Evolutionary conservation across 2,797 vertebrate genomes (phyloP).

Genomic region (Vespertilio murinus): DNA sequence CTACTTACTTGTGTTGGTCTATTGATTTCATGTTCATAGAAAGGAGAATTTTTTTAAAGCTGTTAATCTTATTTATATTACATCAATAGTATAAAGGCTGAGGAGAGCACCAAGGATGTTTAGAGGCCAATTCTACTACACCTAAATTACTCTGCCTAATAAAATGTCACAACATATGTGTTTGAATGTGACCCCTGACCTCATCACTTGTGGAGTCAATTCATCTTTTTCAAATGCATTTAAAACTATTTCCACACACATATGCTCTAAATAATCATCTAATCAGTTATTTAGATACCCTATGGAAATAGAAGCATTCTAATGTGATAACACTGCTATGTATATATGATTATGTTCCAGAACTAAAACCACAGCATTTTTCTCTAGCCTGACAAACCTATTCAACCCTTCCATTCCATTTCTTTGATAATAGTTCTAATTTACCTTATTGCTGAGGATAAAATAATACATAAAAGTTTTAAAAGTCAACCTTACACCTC

Average conservation of each 20-base stretch:
- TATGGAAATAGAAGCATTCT: not conserved
- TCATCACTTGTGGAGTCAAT: not conserved
- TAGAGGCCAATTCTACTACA: not conserved
- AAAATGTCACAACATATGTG: constrained; percentile 14
- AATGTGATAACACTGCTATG: not conserved
- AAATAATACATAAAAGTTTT: not conserved
- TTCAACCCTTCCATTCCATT: not conserved
- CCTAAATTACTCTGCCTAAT: constrained; percentile 35
- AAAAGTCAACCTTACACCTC: not conserved
- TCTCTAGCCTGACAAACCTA: not conserved
- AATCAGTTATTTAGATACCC: constrained; percentile 19
- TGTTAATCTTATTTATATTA: constrained; percentile 56
- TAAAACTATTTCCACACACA: constrained; percentile 39
- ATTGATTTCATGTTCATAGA: constrained; percentile 50
- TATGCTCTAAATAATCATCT: constrained; percentile 1
- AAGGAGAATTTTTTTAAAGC: constrained; percentile 41
- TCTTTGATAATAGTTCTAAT: not conserved
- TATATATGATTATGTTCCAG: not conserved
- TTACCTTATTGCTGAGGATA: not conserved
- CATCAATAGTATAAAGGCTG: not conserved
- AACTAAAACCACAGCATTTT: not conserved
- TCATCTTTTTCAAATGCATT: constrained; percentile 50
- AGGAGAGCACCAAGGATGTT: constrained; percentile 4
- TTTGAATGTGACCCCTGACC: constrained; percentile 15
- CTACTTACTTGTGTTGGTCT: constrained; percentile 49